phyloP scores from a whole-genome alignment of 2,888 invertebrate species.

The Phoenoteleia sp. region DNA sequence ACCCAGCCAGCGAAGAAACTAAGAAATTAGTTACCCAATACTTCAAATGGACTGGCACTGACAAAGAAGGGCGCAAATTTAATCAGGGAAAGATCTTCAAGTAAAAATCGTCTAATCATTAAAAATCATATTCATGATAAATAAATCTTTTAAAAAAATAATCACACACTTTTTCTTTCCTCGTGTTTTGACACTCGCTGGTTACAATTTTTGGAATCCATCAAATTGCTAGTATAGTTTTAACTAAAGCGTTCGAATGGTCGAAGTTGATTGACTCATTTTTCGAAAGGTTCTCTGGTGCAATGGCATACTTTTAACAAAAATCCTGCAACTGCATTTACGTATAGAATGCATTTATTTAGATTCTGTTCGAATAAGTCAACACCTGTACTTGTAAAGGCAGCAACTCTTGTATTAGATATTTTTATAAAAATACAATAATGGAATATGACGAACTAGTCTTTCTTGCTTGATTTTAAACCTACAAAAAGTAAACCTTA shows the following conservation, averaged over 20 bases:
- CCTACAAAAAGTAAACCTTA: no score
- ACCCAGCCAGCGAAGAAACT: slow-evolving; percentile 92
- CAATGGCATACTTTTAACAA: background rate
- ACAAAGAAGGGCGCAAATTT: slow-evolving; percentile 96
- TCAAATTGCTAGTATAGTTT: slow-evolving; percentile 8
- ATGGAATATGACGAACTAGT: background rate
- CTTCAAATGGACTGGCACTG: slow-evolving; percentile 95
- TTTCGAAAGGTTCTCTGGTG: background rate
- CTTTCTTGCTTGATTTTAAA: background rate
- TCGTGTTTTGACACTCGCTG: slow-evolving; percentile 18
- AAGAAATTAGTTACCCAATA: slow-evolving; percentile 96
- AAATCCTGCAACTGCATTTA: slow-evolving; percentile 9
- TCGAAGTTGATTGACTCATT: slow-evolving; percentile 38
- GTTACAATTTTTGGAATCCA: background rate
- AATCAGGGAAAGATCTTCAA: slow-evolving; percentile 99
- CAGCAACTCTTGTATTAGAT: slow-evolving; percentile 42
- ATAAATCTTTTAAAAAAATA: slow-evolving; percentile 77
- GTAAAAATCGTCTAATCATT: slow-evolving; percentile 87
- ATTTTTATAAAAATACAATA: slow-evolving; percentile 54
- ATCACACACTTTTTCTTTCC: slow-evolving; percentile 50
- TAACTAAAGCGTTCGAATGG: slow-evolving; percentile 18
- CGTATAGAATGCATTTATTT: background rate
- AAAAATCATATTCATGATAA: slow-evolving; percentile 81
- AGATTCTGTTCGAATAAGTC: slow-evolving; percentile 26
- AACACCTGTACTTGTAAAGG: slow-evolving; percentile 19